Conservation (phyloP, 2,113 vertebrate species). For the Petrocephalus microphthalmus region DNA sequence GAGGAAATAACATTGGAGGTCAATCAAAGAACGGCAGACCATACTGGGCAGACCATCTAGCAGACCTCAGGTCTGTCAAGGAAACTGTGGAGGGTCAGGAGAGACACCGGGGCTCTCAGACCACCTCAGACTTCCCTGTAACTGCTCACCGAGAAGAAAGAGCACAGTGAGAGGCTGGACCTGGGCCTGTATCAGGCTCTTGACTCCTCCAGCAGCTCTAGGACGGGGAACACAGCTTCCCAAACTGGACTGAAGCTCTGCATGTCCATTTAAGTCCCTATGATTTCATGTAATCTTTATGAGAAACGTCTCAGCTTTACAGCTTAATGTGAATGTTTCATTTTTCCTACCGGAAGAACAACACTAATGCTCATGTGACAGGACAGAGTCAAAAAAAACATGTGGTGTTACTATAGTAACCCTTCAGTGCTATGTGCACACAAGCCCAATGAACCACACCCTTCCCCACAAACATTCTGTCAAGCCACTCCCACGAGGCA, state of each 20-base stretch:
- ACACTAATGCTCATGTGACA: background rate
- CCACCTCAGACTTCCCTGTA: background rate
- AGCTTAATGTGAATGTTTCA: background rate
- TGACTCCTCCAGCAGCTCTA: background rate
- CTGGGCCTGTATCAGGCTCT: too few species aligned
- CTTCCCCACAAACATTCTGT: background rate
- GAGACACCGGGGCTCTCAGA: background rate
- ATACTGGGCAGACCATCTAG: background rate
- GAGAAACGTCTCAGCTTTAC: background rate
- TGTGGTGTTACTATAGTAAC: background rate
- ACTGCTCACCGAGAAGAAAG: background rate
- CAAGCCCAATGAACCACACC: background rate
- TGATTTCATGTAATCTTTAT: too few species aligned
- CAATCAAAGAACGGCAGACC: background rate
- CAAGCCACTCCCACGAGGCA: background rate
- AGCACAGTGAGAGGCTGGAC: too few species aligned
- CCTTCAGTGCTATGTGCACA: background rate
- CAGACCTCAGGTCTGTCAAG: background rate
- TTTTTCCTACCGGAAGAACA: background rate
- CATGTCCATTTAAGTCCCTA: background rate
- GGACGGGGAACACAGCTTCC: background rate
- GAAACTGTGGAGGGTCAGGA: background rate
- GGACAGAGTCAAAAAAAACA: background rate
- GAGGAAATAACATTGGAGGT: background rate
- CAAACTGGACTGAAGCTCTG: background rate